phyloP scores from a whole-genome alignment of 2,888 invertebrate genomes.

The Corbicula japonica region DNA sequence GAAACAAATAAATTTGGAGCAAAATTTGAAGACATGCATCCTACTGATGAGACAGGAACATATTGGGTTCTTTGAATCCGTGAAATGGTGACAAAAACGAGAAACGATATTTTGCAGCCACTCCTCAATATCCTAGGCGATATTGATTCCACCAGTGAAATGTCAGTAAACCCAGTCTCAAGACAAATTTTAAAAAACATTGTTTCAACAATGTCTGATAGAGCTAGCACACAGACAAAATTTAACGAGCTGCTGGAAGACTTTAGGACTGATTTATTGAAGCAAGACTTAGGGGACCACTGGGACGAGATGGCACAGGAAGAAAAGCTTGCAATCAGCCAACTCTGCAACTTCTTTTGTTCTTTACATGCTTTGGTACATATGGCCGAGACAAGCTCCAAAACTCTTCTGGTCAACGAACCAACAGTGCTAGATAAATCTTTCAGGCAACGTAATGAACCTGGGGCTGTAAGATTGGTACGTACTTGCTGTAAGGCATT shows the following conservation, averaged over 20 bases:
- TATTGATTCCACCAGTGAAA: background rate
- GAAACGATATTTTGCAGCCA: background rate
- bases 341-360: conserved; percentile 20
- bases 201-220: conserved; percentile 9
- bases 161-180: background rate
- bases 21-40: conserved; percentile 11
- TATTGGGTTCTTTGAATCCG: background rate
- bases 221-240: conserved; percentile 13
- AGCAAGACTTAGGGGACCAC: conserved; percentile 8
- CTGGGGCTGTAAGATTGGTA: conserved; percentile 9
- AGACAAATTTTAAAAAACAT: conserved; percentile 3
- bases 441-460: conserved; percentile 3
- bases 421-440: background rate
- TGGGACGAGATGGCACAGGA: conserved; percentile 29
- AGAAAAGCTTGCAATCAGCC: conserved; percentile 8
- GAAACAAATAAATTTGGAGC: conserved; percentile 18
- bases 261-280: conserved; percentile 13
- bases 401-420: background rate
- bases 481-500: conserved; percentile 39
- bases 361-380: conserved; percentile 36
- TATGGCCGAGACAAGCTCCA: conserved; percentile 1
- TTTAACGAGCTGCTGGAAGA: conserved; percentile 33
- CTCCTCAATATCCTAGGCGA: conserved; percentile 1
- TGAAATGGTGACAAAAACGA: conserved; percentile 19
- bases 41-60: background rate